Evolutionary conservation across 2,888 invertebrate genomes (phyloP).

Genomic region (Noctua fimbriata): DNA sequence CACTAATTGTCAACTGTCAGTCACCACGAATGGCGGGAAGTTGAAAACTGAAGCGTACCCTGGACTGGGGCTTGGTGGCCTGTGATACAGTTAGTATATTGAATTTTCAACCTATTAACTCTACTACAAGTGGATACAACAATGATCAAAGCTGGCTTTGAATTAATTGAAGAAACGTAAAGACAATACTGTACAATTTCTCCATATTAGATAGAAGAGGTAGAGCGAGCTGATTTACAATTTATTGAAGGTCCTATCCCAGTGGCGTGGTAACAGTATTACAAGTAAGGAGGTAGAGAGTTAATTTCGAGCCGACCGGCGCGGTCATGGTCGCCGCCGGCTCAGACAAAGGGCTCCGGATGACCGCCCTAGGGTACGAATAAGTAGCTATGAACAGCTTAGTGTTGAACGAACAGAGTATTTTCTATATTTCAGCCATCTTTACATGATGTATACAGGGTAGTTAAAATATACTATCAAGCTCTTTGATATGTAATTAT

Average conservation of each 20-base stretch:
- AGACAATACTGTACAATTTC: conserved; percentile 5
- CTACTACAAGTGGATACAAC: too few relatives aligned
- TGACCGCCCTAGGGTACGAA: conserved; percentile 30
- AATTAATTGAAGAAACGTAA: conserved; percentile 11
- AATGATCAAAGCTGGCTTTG: conserved; percentile 2
- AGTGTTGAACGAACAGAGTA: conserved; percentile 30
- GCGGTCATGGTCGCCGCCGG: conserved; percentile 68
- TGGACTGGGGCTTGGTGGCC: too few relatives aligned
- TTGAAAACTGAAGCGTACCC: too few relatives aligned
- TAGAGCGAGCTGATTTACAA: conserved; percentile 37
- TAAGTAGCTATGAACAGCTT: conserved; percentile 49
- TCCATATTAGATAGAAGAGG: conserved; percentile 15
- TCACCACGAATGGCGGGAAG: too few relatives aligned
- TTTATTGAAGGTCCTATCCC: conserved; percentile 51
- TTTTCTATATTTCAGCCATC: conserved; percentile 19
- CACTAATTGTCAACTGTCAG: too few relatives aligned
- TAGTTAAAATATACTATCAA: background rate
- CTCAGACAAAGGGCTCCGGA: conserved; percentile 63
- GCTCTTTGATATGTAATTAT: background rate
- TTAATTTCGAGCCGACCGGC: conserved; percentile 65
- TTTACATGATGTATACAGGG: background rate
- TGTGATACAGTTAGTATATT: too few relatives aligned
- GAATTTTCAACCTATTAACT: too few relatives aligned
- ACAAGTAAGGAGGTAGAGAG: conserved; percentile 61
- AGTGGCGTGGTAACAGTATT: conserved; percentile 50